Conservation (phyloP, 2,888 invertebrate genomes). For the Anoncus sp. region DNA sequence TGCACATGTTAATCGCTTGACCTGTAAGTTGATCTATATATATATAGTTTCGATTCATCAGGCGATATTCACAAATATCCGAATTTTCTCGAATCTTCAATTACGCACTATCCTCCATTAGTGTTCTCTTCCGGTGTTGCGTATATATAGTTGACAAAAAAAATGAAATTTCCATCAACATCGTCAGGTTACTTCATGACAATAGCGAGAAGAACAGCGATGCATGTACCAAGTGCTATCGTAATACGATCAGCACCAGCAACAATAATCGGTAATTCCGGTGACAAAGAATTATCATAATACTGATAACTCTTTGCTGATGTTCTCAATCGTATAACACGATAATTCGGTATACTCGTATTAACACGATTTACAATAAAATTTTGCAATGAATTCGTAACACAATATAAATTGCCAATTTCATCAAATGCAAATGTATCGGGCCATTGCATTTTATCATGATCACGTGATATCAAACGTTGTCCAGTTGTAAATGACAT, state of each 20-base stretch:
- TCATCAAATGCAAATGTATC: constrained; percentile 89
- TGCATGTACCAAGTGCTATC: constrained; percentile 62
- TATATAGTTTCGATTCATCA: too few relatives aligned
- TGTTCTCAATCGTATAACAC: constrained; percentile 85
- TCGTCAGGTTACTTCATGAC: constrained; percentile 41
- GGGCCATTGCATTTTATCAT: constrained; percentile 89
- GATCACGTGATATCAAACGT: constrained; percentile 88
- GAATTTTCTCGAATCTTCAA: too few relatives aligned
- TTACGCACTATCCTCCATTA: too few relatives aligned
- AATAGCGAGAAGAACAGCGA: constrained; percentile 64
- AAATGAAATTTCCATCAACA: too few relatives aligned
- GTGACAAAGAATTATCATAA: constrained; percentile 73
- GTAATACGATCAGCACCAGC: constrained; percentile 68
- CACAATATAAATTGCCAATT: constrained; percentile 87
- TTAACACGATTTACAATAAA: constrained; percentile 87
- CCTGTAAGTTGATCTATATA: too few relatives aligned
- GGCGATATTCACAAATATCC: too few relatives aligned
- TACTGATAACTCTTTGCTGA: constrained; percentile 88
- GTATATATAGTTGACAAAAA: too few relatives aligned
- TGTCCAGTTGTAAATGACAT: constrained; percentile 86
- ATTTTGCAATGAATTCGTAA: constrained; percentile 88
- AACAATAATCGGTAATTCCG: constrained; percentile 72
- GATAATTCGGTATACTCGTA: constrained; percentile 87
- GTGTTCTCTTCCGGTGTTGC: too few relatives aligned
- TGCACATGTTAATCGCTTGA: too few relatives aligned